Evolutionary conservation across 1,140 invertebrate species (phyloP).

Genomic region (Neodiprion pinetum): DNA sequence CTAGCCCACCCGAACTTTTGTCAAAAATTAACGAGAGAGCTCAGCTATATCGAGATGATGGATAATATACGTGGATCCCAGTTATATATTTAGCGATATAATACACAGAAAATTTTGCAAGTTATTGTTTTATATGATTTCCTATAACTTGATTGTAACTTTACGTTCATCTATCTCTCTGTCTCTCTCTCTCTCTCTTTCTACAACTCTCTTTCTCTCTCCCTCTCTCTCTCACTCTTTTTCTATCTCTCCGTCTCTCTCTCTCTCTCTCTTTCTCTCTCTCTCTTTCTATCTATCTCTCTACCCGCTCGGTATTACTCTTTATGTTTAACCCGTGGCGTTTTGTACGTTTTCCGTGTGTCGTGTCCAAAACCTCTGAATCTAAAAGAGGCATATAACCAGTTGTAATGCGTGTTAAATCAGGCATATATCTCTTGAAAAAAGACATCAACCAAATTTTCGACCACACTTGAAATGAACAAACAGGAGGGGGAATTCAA

Average conservation of each 20-base stretch:
- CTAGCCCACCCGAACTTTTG: too few relatives aligned
- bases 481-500: too few relatives aligned
- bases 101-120: constrained; percentile 39
- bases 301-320: constrained; percentile 59
- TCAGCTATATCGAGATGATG: too few relatives aligned
- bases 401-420: not conserved
- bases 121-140: constrained; percentile 47
- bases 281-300: constrained; percentile 53
- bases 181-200: constrained; percentile 61
- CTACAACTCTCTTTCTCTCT: constrained; percentile 27
- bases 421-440: not conserved
- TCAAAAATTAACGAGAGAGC: too few relatives aligned
- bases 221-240: too few relatives aligned
- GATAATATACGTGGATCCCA: too few relatives aligned
- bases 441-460: too few relatives aligned
- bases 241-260: not conserved
- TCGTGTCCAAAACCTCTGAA: constrained; percentile 2
- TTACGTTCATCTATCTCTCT: constrained; percentile 30
- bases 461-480: too few relatives aligned
- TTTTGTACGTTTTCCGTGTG: constrained; percentile 27
- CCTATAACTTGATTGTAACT: constrained; percentile 47
- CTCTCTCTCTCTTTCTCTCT: not conserved
- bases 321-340: constrained; percentile 36
- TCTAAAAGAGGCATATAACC: not conserved
- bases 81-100: not conserved